These are phyloP conservation scores for Brachypterus glaber DNA, from an alignment of 2,888 invertebrate genomes.

Conservation along the genomic window DNA sequence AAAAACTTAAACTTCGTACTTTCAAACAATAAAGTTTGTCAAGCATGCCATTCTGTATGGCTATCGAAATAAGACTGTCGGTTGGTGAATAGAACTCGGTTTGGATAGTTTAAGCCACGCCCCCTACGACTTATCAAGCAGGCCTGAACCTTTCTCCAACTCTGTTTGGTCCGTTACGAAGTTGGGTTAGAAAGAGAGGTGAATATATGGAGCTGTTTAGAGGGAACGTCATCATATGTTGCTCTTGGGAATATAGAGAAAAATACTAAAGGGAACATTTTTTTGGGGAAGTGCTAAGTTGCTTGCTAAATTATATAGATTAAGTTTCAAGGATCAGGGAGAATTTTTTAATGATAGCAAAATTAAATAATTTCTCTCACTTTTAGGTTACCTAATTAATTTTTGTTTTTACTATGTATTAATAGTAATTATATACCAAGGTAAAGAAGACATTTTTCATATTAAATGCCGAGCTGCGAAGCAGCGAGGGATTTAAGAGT, in stretches of 20 bases:
- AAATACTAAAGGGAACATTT: neutral
- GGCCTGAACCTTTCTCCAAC: constrained; percentile 27
- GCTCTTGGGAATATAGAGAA: constrained; percentile 24
- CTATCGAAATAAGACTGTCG: constrained; percentile 31
- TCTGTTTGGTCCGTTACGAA: constrained; percentile 23
- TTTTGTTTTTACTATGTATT: no score
- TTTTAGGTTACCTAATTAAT: no score
- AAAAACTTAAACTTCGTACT: no score
- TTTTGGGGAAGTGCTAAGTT: constrained; percentile 2
- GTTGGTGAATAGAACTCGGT: constrained; percentile 31
- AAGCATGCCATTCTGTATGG: constrained; percentile 17
- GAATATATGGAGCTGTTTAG: constrained; percentile 23
- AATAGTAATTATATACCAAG: no score
- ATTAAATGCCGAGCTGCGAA: no score
- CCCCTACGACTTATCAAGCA: constrained; percentile 36
- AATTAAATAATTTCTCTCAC: no score
- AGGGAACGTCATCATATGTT: constrained; percentile 28
- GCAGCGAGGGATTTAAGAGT: no score
- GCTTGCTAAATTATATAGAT: constrained; percentile 1
- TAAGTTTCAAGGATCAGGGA: no score
- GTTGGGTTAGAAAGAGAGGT: constrained; percentile 32
- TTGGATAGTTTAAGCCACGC: constrained; percentile 35
- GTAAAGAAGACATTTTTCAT: no score
- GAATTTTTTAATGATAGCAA: no score
- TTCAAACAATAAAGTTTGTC: no score